phyloP scores from a whole-genome alignment of 2,797 vertebrate species.

The Amphiprion clarkii region DNA sequence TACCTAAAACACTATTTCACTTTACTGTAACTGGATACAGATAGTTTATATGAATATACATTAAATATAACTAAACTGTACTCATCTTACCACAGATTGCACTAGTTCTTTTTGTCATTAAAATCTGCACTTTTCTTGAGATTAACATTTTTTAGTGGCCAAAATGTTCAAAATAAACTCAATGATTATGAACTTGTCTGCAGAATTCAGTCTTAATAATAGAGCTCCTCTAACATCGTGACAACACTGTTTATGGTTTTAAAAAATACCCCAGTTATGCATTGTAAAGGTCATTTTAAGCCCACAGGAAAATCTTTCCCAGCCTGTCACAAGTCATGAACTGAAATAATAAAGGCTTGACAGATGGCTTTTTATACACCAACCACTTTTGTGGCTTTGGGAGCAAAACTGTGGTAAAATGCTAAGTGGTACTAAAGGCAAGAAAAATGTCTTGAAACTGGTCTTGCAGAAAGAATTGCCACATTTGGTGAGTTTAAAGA shows the following conservation, averaged over 20 bases:
- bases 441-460: conserved; percentile 39
- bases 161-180: neutral
- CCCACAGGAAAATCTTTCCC: conserved; percentile 21
- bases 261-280: conserved; percentile 21
- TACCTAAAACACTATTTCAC: conserved; percentile 36
- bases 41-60: neutral
- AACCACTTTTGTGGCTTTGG: conserved; percentile 26
- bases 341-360: conserved; percentile 32
- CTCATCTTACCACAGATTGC: conserved; percentile 46
- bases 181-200: neutral
- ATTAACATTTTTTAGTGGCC: neutral
- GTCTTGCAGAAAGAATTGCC: conserved; percentile 10
- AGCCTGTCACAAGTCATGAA: conserved; percentile 32
- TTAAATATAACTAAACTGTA: conserved; percentile 19
- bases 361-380: conserved; percentile 49
- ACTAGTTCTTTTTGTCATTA: neutral
- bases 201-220: neutral
- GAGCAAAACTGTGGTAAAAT: conserved; percentile 55
- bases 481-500: conserved; percentile 23
- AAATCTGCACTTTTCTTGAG: neutral
- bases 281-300: conserved; percentile 36
- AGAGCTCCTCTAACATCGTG: neutral
- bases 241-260: conserved; percentile 4
- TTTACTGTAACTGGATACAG: conserved; percentile 13
- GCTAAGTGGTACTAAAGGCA: conserved; percentile 28